Conservation (phyloP, 2,888 invertebrate species). For the Eupithecia exiguata region DNA sequence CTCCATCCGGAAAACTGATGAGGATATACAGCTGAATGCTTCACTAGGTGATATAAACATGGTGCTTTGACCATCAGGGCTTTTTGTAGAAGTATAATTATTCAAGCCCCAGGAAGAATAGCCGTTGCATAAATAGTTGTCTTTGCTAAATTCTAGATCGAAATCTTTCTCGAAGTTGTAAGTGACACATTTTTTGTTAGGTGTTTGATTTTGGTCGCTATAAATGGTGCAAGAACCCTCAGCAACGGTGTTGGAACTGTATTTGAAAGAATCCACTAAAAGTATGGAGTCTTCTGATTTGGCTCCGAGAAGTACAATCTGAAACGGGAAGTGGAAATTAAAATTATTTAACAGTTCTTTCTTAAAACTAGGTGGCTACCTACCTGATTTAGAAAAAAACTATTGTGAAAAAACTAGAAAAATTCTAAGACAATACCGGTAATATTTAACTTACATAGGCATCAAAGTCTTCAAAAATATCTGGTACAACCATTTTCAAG, state of each 20-base stretch:
- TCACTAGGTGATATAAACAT: constrained; percentile 53
- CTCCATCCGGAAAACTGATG: constrained; percentile 53
- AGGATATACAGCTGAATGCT: constrained; percentile 54
- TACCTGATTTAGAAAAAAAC: no score
- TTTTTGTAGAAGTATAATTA: constrained; percentile 23
- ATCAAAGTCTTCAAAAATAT: not conserved
- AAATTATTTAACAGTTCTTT: not conserved
- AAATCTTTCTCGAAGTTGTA: constrained; percentile 8
- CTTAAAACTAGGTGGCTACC: not conserved
- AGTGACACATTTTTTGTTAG: not conserved
- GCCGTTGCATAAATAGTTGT: constrained; percentile 46
- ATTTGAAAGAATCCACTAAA: constrained; percentile 4
- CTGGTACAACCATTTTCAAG: not conserved
- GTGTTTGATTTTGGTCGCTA: not conserved
- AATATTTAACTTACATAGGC: not conserved
- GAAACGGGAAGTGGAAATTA: not conserved
- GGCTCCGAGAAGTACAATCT: not conserved
- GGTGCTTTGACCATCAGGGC: constrained; percentile 36
- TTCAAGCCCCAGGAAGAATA: constrained; percentile 51
- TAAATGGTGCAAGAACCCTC: constrained; percentile 5
- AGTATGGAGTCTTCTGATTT: constrained; percentile 1
- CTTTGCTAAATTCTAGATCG: not conserved
- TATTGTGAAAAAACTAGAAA: not conserved
- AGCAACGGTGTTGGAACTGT: not conserved
- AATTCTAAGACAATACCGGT: not conserved